Evolutionary conservation across 2,113 vertebrate genomes (phyloP).

Genomic region (Amphiprion ocellaris): DNA sequence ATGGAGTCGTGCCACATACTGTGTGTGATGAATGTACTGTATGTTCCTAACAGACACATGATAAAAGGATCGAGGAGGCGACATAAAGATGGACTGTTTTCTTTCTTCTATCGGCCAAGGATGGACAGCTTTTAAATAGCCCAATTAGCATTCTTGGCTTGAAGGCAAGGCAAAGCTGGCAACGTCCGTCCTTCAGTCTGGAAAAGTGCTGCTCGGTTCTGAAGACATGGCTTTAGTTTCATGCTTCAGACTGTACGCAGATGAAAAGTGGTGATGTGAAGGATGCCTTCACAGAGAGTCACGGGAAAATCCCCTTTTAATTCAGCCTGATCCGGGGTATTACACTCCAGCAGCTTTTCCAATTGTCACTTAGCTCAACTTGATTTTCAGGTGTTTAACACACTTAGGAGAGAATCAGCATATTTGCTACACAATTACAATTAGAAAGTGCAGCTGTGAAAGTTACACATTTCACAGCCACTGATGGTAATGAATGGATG

Average conservation of each 20-base stretch:
- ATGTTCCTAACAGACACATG: constrained; percentile 22
- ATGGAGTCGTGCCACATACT: neutral
- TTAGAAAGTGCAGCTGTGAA: constrained; percentile 28
- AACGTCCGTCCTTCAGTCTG: constrained; percentile 70
- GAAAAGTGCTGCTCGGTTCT: constrained; percentile 37
- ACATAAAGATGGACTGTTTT: constrained; percentile 57
- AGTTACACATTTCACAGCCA: constrained; percentile 18
- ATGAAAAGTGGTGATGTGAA: constrained; percentile 60
- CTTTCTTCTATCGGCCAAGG: constrained; percentile 31
- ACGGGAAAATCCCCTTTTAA: constrained; percentile 65
- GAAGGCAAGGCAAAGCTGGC: constrained; percentile 67
- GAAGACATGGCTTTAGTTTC: constrained; percentile 39
- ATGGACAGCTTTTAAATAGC: constrained; percentile 67
- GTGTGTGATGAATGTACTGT: constrained; percentile 5
- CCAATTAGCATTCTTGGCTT: constrained; percentile 83
- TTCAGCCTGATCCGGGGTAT: constrained; percentile 55
- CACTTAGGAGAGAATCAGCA: constrained; percentile 32
- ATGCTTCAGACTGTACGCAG: constrained; percentile 45
- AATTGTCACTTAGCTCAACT: constrained; percentile 59
- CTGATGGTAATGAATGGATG: constrained; percentile 21
- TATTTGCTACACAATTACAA: constrained; percentile 42
- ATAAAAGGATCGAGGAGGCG: constrained; percentile 34
- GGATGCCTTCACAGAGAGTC: constrained; percentile 48
- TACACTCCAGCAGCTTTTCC: constrained; percentile 47
- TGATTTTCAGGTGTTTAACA: constrained; percentile 63